phyloP scores from a whole-genome alignment of 2,888 invertebrate genomes.

The Pristionchus fissidentatus region DNA sequence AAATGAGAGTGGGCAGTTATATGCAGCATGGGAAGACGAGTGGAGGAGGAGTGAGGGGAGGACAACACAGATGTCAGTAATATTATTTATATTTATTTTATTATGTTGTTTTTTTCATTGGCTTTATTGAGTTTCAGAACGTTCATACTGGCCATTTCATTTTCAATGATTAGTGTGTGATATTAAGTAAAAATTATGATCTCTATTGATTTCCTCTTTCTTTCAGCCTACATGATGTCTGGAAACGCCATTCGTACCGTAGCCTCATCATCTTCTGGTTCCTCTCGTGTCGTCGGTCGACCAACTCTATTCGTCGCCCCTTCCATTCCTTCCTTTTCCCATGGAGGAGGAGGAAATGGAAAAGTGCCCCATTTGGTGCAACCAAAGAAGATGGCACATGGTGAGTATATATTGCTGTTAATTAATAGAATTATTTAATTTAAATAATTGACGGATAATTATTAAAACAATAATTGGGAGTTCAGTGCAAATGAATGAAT shows the following conservation, averaged over 20 bases:
- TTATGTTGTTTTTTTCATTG: background rate
- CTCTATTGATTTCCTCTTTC: background rate
- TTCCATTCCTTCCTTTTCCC: background rate
- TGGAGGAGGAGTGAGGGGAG: background rate
- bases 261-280: background rate
- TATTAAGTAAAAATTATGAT: no score
- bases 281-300: background rate
- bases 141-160: no score
- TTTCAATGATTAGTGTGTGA: no score
- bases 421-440: background rate
- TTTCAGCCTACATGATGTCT: background rate
- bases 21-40: background rate
- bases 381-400: conserved; percentile 25
- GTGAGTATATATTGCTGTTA: background rate
- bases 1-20: background rate
- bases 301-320: conserved; percentile 1
- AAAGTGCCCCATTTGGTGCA: background rate
- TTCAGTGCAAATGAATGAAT: background rate
- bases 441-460: background rate
- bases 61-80: background rate
- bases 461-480: no score
- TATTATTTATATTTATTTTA: background rate
- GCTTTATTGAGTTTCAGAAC: no score
- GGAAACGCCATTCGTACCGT: background rate
- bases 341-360: conserved; percentile 29